Evolutionary conservation across 1,140 invertebrate species (phyloP).

Genomic region (Pemphigus obesinymphae): DNA sequence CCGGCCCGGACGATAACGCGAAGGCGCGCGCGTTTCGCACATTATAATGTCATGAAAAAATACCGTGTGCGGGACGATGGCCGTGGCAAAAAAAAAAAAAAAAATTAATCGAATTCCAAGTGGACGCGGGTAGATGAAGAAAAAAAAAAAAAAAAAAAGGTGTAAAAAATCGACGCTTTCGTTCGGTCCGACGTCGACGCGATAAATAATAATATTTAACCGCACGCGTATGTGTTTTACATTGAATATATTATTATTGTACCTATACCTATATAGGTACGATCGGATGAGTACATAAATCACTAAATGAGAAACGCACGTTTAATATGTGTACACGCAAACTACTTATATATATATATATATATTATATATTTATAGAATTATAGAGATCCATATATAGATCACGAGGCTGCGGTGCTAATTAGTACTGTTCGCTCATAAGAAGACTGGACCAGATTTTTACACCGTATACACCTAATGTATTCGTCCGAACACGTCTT

Average conservation of each 20-base stretch:
- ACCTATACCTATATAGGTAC: neutral
- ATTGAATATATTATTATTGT: neutral
- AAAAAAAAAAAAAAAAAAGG: neutral
- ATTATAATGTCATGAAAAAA: neutral
- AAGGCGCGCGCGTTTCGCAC: neutral
- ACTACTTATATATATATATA: neutral
- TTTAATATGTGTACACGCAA: too few species aligned
- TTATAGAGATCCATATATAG: conserved; percentile 8
- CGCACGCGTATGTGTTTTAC: too few species aligned
- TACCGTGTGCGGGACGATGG: neutral
- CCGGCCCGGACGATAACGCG: neutral
- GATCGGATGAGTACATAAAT: neutral
- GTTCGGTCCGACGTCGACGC: neutral
- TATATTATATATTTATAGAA: neutral
- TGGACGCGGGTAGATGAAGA: neutral
- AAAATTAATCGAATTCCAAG: neutral
- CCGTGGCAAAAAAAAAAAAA: too few species aligned
- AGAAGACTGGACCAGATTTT: neutral
- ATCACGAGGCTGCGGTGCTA: neutral
- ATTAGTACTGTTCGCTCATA: too few species aligned
- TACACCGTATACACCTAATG: neutral
- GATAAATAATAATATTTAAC: neutral
- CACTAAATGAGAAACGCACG: neutral
- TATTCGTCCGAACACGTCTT: too few species aligned
- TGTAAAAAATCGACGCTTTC: neutral